These are phyloP conservation scores for Cydia strobilella DNA, from an alignment of 1,140 invertebrate genomes.

Conservation along the genomic window DNA sequence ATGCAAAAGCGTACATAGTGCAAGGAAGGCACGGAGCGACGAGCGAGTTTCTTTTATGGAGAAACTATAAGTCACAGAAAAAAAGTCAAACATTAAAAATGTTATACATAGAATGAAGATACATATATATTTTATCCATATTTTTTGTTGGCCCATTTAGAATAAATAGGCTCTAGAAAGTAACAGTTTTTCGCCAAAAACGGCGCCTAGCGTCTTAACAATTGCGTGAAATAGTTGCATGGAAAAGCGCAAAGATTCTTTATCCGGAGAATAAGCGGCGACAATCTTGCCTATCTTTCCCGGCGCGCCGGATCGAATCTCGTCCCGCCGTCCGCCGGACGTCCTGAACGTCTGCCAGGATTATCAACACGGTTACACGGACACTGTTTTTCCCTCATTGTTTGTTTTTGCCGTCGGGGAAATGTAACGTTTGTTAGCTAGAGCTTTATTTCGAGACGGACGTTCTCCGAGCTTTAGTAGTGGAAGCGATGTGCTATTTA, in stretches of 20 bases:
- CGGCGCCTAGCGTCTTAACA: neutral
- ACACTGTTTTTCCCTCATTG: constrained; percentile 55
- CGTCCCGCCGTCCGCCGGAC: constrained; percentile 56
- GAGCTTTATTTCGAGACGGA: constrained; percentile 17
- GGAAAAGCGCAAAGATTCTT: constrained; percentile 2
- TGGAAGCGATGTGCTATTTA: neutral
- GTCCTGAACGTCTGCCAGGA: constrained; percentile 58
- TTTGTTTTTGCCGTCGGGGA: constrained; percentile 38
- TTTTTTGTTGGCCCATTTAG: no score
- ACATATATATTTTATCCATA: no score
- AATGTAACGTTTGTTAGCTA: constrained; percentile 32
- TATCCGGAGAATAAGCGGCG: constrained; percentile 56
- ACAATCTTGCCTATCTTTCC: constrained; percentile 65
- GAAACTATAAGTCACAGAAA: no score
- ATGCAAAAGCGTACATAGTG: no score
- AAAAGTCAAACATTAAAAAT: no score
- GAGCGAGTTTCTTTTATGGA: no score
- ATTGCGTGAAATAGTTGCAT: neutral
- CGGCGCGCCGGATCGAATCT: constrained; percentile 50
- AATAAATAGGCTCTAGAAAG: no score
- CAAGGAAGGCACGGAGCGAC: no score
- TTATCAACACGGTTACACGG: constrained; percentile 59
- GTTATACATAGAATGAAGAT: no score
- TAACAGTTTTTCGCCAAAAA: no score
- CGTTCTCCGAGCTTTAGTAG: neutral